A percentile compares a stretch with the other conserved stretches of the same genome.
Evolutionary conservation across 2,113 vertebrate species (phyloP).

Genomic region (human (Homo sapiens)): DNA sequence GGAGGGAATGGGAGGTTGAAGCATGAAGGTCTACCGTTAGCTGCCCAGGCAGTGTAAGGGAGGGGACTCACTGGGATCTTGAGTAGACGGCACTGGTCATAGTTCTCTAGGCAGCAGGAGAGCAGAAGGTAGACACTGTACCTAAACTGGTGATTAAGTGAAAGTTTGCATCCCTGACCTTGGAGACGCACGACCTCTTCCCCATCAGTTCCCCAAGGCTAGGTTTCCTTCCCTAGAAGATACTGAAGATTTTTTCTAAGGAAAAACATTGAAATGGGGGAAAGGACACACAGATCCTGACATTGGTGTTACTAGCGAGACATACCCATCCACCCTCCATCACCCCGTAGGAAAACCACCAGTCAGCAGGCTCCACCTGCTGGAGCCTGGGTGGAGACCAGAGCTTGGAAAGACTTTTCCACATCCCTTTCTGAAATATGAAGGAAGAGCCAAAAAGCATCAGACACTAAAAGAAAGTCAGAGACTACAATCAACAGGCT

Average conservation of each 20-base stretch:
- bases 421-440: rapidly evolving
- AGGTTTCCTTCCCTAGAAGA: background rate
- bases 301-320: background rate
- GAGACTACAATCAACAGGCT: background rate
- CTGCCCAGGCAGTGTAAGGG: rapidly evolving
- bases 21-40: too few relatives aligned
- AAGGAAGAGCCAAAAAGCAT: background rate
- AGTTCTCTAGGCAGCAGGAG: too few relatives aligned
- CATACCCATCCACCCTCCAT: rapidly evolving
- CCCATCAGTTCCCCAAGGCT: too few relatives aligned
- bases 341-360: background rate
- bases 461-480: background rate
- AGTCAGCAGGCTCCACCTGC: background rate
- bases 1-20: rapidly evolving
- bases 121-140: rapidly evolving
- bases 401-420: background rate
- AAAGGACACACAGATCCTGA: background rate
- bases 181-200: rapidly evolving
- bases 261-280: too few relatives aligned
- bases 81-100: rapidly evolving
- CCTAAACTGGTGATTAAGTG: rapidly evolving
- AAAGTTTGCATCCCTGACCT: too few relatives aligned
- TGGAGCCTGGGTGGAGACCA: too few relatives aligned
- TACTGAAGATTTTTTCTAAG: too few relatives aligned
- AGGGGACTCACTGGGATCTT: too few relatives aligned